phyloP scores from a whole-genome alignment of 2,113 vertebrate genomes.

The Cryptotis parvus region DNA sequence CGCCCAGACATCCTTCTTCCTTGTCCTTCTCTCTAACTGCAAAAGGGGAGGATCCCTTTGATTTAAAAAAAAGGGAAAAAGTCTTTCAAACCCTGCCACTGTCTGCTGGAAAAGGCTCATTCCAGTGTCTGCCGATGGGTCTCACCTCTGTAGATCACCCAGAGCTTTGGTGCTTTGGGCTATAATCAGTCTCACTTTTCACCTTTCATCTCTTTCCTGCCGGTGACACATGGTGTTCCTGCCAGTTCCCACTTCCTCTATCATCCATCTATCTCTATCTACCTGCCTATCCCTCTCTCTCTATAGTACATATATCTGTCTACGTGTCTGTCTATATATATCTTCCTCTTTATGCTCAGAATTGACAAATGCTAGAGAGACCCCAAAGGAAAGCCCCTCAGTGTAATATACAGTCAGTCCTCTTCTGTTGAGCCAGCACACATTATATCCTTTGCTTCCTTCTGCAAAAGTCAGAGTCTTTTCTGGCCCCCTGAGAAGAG shows the following conservation, averaged over 20 bases:
- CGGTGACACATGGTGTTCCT: slow-evolving; percentile 62
- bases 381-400: slow-evolving; percentile 24
- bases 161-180: slow-evolving; percentile 57
- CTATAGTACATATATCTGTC: slow-evolving; percentile 59
- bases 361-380: slow-evolving; percentile 52
- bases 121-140: neutral
- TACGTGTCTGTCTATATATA: slow-evolving; percentile 57
- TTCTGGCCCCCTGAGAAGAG: slow-evolving; percentile 10
- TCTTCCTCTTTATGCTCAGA: slow-evolving; percentile 21
- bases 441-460: no score
- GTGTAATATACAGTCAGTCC: neutral
- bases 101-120: slow-evolving; percentile 31
- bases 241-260: slow-evolving; percentile 73
- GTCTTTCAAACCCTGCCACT: slow-evolving; percentile 29
- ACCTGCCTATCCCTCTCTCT: slow-evolving; percentile 37
- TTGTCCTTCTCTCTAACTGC: neutral
- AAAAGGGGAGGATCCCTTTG: neutral
- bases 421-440: no score
- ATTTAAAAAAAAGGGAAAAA: neutral
- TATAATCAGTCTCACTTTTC: slow-evolving; percentile 71
- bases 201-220: slow-evolving; percentile 73
- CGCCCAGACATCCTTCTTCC: neutral
- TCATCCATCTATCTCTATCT: slow-evolving; percentile 69
- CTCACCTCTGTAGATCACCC: slow-evolving; percentile 57
- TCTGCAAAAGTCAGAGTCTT: slow-evolving; percentile 12